phyloP scores from a whole-genome alignment of 2,797 vertebrate genomes.

The Psittacula echo region DNA sequence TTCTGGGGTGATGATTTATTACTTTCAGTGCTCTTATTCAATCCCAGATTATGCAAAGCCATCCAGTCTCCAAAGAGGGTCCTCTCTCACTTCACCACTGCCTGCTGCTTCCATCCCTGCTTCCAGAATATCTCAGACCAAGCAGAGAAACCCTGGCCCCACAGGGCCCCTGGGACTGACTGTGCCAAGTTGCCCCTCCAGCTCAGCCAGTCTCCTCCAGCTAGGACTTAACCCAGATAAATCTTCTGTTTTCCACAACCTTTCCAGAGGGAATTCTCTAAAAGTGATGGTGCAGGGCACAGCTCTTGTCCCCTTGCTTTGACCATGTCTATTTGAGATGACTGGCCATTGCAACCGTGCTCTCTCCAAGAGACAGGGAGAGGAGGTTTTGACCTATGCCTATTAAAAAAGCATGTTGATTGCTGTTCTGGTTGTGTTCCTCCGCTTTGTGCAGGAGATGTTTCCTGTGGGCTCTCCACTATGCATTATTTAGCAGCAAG shows the following conservation, averaged over 20 bases:
- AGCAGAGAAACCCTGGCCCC: neutral
- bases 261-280: neutral
- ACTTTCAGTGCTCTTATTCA: neutral
- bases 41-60: neutral
- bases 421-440: neutral
- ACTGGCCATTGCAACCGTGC: neutral
- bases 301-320: neutral
- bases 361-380: neutral
- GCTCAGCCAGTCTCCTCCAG: neutral
- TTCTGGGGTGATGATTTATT: neutral
- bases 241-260: neutral
- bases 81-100: neutral
- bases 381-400: neutral
- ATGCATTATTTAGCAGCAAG: neutral
- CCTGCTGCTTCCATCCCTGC: neutral
- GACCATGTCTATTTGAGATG: neutral
- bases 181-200: neutral
- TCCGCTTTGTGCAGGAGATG: neutral
- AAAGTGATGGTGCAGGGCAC: neutral
- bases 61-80: neutral
- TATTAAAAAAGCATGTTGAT: neutral
- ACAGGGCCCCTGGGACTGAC: accelerated
- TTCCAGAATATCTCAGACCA: neutral
- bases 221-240: neutral
- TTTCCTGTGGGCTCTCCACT: neutral